Evolutionary conservation across 2,113 vertebrate genomes (phyloP).

Genomic region (Telmatochromis brichardi): DNA sequence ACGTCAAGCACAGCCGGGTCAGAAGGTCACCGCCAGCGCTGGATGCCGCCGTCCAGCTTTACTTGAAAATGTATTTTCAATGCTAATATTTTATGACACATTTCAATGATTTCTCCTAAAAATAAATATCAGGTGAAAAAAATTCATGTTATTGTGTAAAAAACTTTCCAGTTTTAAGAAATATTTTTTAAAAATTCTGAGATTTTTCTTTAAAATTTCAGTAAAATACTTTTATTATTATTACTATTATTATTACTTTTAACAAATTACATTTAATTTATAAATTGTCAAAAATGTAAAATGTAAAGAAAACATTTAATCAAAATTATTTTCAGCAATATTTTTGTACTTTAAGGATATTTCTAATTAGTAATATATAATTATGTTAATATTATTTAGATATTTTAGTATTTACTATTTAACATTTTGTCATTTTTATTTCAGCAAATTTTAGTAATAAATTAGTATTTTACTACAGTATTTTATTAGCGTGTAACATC

Average conservation of each 20-base stretch:
- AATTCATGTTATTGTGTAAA: not conserved
- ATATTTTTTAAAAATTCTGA: not conserved
- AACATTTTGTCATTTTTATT: not conserved
- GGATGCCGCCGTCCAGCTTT: not conserved
- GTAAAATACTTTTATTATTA: not conserved
- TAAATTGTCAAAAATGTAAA: not conserved
- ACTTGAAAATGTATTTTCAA: not conserved
- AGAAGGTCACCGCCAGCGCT: not conserved
- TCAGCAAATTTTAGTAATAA: not conserved
- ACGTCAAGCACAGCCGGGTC: not conserved
- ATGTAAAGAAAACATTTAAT: not conserved
- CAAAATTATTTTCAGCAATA: not conserved
- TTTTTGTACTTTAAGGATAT: not conserved
- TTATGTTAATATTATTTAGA: not conserved
- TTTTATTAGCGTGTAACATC: not conserved
- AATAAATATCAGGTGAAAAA: not conserved
- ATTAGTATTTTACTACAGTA: not conserved
- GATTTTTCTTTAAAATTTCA: not conserved
- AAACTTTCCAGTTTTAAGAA: not conserved
- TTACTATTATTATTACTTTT: not conserved
- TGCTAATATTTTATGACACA: not conserved
- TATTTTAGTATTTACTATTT: not conserved
- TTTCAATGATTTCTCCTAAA: not conserved
- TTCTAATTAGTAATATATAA: not conserved
- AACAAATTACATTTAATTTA: not conserved